Percentiles rank a stretch among this genome's conserved stretches.
phyloP scores from a whole-genome alignment of 2,113 vertebrate species.

The Pogona vitticeps region DNA sequence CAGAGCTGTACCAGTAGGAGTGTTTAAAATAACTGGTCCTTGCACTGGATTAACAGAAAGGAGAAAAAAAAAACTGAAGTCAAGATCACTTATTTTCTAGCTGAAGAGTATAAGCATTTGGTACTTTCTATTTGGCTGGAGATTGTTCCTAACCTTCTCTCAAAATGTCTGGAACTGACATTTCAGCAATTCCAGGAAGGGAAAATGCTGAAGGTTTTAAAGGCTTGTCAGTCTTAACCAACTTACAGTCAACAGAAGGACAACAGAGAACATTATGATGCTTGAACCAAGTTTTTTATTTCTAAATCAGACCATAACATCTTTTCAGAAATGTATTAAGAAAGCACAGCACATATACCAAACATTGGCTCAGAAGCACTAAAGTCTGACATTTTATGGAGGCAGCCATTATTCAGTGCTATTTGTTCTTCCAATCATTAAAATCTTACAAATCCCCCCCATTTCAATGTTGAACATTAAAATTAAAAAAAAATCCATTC shows the following conservation, averaged over 20 bases:
- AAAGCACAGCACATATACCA: neutral
- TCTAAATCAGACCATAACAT: neutral
- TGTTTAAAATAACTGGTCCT: neutral
- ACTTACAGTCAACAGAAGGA: constrained; percentile 15
- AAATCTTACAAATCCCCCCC: neutral
- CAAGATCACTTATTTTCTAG: constrained; percentile 48
- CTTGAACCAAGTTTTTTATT: constrained; percentile 7
- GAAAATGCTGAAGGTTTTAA: constrained; percentile 56
- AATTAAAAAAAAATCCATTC: neutral
- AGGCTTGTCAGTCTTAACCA: constrained; percentile 35
- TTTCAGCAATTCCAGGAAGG: constrained; percentile 46
- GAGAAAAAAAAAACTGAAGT: constrained; percentile 9
- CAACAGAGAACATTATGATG: constrained; percentile 12
- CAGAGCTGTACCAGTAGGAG: neutral
- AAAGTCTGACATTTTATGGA: neutral
- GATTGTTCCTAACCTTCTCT: constrained; percentile 43
- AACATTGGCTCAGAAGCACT: constrained; percentile 3
- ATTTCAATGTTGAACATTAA: constrained; percentile 5
- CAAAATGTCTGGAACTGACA: constrained; percentile 58
- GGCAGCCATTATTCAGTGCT: neutral
- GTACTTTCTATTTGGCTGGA: constrained; percentile 46
- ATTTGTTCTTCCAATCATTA: constrained; percentile 12
- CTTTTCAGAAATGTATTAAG: neutral
- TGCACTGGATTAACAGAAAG: constrained; percentile 7
- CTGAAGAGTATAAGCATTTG: constrained; percentile 41